Conservation (phyloP, 2,113 vertebrate species). For the Asarcornis scutulata region DNA sequence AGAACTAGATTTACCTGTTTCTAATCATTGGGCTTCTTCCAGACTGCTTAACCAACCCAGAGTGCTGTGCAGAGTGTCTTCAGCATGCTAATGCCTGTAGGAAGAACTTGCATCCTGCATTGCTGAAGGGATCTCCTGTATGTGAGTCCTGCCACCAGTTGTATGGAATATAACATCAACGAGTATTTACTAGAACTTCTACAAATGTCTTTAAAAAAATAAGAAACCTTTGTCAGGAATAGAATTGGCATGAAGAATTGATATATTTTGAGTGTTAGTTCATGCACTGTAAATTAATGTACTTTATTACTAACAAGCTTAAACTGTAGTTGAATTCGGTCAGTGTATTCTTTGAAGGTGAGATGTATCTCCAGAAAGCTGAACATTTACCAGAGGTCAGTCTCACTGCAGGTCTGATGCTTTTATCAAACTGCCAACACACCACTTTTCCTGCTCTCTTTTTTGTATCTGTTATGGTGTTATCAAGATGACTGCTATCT, state of each 20-base stretch:
- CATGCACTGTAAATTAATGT: conserved; percentile 25
- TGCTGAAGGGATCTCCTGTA: background rate
- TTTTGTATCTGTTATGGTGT: background rate
- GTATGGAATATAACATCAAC: background rate
- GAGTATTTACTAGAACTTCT: background rate
- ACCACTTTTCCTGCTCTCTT: background rate
- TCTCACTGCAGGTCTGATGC: background rate
- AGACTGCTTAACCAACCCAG: background rate
- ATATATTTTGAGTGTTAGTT: conserved; percentile 15
- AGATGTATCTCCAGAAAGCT: background rate
- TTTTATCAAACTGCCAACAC: background rate
- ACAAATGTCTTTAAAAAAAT: background rate
- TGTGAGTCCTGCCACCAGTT: background rate
- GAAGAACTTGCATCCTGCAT: background rate
- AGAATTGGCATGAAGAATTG: background rate
- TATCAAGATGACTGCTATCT: background rate
- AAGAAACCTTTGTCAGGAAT: background rate
- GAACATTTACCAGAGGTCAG: background rate
- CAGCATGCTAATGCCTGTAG: background rate
- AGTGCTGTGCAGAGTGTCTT: too few relatives aligned
- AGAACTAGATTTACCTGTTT: background rate
- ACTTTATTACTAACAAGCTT: background rate
- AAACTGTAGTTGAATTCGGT: background rate
- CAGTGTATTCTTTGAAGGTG: background rate
- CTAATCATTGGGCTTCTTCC: background rate